phyloP scores from a whole-genome alignment of 2,888 invertebrate genomes.

The Protonemura montana region DNA sequence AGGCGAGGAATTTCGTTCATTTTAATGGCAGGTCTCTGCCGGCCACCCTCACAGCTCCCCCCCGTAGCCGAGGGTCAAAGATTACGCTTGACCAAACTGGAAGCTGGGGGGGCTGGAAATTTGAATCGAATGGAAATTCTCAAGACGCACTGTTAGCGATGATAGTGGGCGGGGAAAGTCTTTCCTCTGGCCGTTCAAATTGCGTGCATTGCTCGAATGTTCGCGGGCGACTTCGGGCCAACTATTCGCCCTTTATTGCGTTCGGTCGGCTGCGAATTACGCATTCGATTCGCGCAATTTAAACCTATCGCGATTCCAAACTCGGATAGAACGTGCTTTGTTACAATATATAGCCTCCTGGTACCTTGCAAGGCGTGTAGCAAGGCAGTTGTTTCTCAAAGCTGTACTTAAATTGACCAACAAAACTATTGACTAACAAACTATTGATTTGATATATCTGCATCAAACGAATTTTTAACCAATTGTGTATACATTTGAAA shows the following conservation, averaged over 20 bases:
- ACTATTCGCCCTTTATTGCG: not conserved
- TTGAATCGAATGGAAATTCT: conserved; percentile 12
- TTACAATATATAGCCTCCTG: too few relatives aligned
- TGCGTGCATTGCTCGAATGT: not conserved
- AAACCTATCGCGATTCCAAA: too few relatives aligned
- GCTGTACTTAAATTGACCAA: too few relatives aligned
- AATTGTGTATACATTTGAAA: too few relatives aligned
- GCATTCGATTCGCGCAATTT: too few relatives aligned
- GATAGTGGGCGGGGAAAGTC: not conserved
- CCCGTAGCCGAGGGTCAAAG: not conserved
- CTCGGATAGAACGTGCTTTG: too few relatives aligned
- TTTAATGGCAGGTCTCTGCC: not conserved
- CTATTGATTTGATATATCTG: too few relatives aligned
- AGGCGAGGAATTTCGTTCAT: not conserved
- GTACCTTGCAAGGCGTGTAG: too few relatives aligned
- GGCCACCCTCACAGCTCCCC: not conserved
- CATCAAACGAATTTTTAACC: too few relatives aligned
- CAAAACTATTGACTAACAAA: too few relatives aligned
- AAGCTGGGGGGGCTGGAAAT: not conserved
- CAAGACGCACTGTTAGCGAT: not conserved
- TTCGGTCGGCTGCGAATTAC: not conserved
- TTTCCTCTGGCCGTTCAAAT: not conserved
- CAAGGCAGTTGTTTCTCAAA: too few relatives aligned
- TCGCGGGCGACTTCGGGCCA: not conserved
- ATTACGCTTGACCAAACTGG: not conserved